Conservation (phyloP, 2,797 vertebrate species). For the Psittacula echo region DNA sequence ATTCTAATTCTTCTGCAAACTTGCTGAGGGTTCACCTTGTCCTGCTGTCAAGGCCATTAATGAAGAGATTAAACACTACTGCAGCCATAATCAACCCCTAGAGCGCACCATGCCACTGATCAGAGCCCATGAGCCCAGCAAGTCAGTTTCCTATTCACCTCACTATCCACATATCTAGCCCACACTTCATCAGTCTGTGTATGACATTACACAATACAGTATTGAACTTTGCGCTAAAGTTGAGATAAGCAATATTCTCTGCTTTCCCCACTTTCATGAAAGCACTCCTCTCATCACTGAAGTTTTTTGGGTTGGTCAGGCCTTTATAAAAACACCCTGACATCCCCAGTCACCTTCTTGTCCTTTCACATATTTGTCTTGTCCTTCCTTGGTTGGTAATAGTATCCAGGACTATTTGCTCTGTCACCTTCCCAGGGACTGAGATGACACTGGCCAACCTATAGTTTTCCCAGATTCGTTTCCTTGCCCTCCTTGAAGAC, state of each 20-base stretch:
- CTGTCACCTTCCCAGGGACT: neutral
- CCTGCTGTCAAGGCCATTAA: neutral
- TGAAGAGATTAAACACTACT: neutral
- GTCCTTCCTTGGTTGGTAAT: neutral
- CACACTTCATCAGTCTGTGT: neutral
- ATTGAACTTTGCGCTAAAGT: neutral
- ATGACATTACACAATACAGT: neutral
- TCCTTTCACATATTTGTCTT: neutral
- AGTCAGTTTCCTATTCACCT: neutral
- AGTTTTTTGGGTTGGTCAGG: neutral
- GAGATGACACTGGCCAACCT: neutral
- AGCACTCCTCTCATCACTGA: neutral
- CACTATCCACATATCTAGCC: neutral
- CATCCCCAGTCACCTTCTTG: neutral
- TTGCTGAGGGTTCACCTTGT: neutral
- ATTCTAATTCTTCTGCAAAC: neutral
- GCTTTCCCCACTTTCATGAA: neutral
- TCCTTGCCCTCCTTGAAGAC: neutral
- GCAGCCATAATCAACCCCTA: neutral
- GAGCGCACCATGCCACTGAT: neutral
- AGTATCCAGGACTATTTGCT: neutral
- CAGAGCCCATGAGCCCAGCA: accelerated
- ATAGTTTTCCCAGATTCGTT: neutral
- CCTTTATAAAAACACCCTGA: neutral
- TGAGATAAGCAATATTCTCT: neutral